Evolutionary conservation across 2,888 invertebrate genomes (phyloP).

Genomic region (Sinhomidia bicolor): DNA sequence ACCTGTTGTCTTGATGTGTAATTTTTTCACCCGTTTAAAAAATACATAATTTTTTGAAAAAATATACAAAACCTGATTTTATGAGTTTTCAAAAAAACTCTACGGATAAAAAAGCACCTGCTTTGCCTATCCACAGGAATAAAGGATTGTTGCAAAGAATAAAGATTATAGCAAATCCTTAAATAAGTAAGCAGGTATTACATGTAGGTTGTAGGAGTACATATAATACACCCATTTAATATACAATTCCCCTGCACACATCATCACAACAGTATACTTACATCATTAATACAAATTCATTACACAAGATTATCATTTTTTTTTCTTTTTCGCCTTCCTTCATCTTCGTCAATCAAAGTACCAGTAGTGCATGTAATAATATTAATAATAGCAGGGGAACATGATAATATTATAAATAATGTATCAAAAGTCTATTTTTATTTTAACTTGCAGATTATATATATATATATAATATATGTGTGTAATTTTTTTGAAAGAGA

Average conservation of each 20-base stretch:
- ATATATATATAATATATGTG: too few relatives aligned
- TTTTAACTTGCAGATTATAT: too few relatives aligned
- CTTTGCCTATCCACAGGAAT: background rate
- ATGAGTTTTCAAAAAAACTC: constrained; percentile 35
- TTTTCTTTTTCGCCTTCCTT: background rate
- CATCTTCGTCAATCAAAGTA: background rate
- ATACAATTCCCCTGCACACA: constrained; percentile 19
- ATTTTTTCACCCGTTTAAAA: too few relatives aligned
- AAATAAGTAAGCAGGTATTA: background rate
- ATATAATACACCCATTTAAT: background rate
- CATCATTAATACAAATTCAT: constrained; percentile 1
- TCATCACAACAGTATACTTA: too few relatives aligned
- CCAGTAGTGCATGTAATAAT: background rate
- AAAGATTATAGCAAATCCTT: too few relatives aligned
- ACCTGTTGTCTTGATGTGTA: too few relatives aligned
- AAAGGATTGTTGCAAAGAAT: too few relatives aligned
- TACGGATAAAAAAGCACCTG: background rate
- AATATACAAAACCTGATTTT: constrained; percentile 40
- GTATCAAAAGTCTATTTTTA: constrained; percentile 20
- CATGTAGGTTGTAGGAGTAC: too few relatives aligned
- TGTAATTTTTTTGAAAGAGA: background rate
- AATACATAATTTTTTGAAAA: background rate
- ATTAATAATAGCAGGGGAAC: too few relatives aligned
- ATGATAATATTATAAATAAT: background rate
- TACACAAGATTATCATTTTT: background rate